phyloP scores from a whole-genome alignment of 2,797 vertebrate genomes.

The Pachyuromys duprasi region DNA sequence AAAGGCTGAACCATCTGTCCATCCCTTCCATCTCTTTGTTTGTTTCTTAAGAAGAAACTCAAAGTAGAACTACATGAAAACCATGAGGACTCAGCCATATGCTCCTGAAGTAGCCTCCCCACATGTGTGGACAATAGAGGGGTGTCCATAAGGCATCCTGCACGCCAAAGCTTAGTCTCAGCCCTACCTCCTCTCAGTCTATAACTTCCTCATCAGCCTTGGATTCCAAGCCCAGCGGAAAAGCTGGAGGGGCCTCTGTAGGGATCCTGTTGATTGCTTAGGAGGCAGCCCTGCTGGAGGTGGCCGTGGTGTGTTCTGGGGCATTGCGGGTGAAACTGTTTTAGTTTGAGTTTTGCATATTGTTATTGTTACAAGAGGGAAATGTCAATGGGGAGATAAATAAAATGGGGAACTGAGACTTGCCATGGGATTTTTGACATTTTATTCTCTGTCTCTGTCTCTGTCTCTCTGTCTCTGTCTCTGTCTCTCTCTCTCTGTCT shows the following conservation, averaged over 20 bases:
- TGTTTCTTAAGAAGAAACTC: not conserved
- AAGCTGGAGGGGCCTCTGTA: not conserved
- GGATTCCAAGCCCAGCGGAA: not conserved
- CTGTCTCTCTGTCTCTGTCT: not conserved
- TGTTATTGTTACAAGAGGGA: not conserved
- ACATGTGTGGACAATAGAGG: accelerated
- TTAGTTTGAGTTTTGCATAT: not conserved
- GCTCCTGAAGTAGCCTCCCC: not conserved
- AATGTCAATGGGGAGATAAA: constrained; percentile 34
- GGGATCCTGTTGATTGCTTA: not conserved
- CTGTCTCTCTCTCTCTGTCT: not conserved
- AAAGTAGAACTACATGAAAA: not conserved
- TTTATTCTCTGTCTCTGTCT: not conserved
- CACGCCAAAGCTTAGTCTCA: not conserved
- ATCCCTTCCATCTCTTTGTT: not conserved
- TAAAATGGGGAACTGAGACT: constrained; percentile 58
- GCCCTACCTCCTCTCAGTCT: accelerated
- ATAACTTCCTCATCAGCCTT: accelerated
- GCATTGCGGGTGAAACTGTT: not conserved
- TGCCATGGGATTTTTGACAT: not conserved
- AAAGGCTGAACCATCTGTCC: no score
- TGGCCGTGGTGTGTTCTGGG: not conserved
- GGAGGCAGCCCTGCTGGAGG: not conserved
- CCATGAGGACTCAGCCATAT: not conserved
- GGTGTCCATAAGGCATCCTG: accelerated